Percentiles rank a stretch among this genome's conserved stretches.
Conservation (phyloP, 2,113 vertebrate genomes). For the Microtus ochrogaster region DNA sequence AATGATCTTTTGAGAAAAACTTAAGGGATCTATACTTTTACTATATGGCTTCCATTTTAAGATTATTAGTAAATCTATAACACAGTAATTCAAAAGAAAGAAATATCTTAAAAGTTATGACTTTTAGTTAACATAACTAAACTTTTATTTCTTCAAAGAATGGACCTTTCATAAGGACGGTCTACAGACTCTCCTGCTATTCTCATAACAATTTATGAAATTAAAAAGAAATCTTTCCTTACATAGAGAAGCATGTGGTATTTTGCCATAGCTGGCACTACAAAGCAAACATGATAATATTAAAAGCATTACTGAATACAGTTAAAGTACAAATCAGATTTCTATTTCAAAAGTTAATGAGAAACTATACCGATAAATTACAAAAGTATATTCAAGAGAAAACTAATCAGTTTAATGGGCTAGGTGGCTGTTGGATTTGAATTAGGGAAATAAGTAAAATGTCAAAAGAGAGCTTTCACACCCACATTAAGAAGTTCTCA, state of each 20-base stretch:
- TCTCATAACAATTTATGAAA: not conserved
- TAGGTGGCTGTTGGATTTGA: constrained; percentile 37
- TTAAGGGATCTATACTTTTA: not conserved
- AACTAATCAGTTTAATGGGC: constrained; percentile 45
- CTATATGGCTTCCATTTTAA: not conserved
- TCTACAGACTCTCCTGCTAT: not conserved
- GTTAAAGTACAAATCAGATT: constrained; percentile 53
- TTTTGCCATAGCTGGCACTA: not conserved
- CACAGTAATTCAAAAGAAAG: not conserved
- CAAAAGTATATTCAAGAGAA: not conserved
- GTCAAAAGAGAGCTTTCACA: constrained; percentile 13
- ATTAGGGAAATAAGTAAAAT: constrained; percentile 66
- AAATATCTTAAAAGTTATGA: not conserved
- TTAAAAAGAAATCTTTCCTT: not conserved
- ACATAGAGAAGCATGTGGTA: not conserved
- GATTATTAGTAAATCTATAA: not conserved
- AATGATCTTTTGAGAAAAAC: not conserved
- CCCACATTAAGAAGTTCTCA: not conserved
- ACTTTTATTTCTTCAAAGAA: not conserved
- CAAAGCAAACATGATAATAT: constrained; percentile 4
- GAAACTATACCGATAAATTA: constrained; percentile 49
- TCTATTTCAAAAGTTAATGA: constrained; percentile 66
- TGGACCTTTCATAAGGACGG: not conserved
- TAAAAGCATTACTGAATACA: constrained; percentile 47
- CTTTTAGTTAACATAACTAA: not conserved